A percentile compares a stretch with the other conserved stretches of the same genome.
These are phyloP conservation scores for Enteromius argenteus DNA, from an alignment of 2,797 vertebrate species.

Conservation along the genomic window DNA sequence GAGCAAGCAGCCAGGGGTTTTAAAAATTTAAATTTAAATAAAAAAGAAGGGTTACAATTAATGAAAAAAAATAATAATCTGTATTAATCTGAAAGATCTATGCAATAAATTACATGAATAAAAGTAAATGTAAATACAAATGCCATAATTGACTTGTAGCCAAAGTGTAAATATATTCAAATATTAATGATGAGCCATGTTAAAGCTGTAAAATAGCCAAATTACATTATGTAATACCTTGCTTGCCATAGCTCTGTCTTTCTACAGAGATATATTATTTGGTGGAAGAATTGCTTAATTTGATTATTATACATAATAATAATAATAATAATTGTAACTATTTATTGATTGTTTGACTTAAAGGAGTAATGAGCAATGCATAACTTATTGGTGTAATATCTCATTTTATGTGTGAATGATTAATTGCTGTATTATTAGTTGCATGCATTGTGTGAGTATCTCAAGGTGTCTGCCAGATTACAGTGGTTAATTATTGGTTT, in stretches of 20 bases:
- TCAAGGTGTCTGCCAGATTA: constrained; percentile 14
- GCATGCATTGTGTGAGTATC: neutral
- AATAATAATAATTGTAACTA: neutral
- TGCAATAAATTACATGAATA: neutral
- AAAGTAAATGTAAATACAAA: neutral
- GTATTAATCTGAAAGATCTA: no score
- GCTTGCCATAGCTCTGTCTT: neutral
- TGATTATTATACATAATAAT: neutral
- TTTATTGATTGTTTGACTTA: neutral
- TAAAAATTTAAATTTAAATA: neutral
- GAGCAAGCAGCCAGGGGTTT: neutral
- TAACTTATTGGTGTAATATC: neutral
- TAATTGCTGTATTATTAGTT: neutral
- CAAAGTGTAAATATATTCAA: neutral
- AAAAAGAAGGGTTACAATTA: neutral
- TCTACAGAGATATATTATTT: neutral
- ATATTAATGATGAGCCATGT: neutral
- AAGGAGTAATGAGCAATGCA: neutral
- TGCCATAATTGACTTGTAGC: neutral
- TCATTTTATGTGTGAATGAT: neutral
- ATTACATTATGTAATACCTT: neutral
- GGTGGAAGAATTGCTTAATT: neutral
- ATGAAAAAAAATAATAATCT: neutral
- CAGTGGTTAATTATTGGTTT: constrained; percentile 3
- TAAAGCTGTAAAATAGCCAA: neutral